Conservation (phyloP, 2,888 invertebrate species). For the Latheticus oryzae region DNA sequence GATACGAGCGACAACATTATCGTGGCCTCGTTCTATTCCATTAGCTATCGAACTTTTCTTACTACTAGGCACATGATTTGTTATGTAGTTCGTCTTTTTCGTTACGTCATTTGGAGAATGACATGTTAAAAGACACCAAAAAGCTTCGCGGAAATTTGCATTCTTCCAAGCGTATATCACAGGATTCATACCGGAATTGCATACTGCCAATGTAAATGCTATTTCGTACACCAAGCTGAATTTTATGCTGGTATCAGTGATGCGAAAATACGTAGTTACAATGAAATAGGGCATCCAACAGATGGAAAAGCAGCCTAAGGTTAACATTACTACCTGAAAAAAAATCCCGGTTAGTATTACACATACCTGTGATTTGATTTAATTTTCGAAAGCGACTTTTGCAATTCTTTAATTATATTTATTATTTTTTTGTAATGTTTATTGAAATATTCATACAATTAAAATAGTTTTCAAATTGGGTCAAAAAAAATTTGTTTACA, state of each 20-base stretch:
- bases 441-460: too few relatives aligned
- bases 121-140: constrained; percentile 75
- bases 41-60: constrained; percentile 68
- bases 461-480: too few relatives aligned
- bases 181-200: constrained; percentile 85
- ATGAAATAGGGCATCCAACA: constrained; percentile 86
- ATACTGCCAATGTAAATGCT: constrained; percentile 74
- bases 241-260: constrained; percentile 46
- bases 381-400: too few relatives aligned
- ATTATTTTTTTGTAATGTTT: too few relatives aligned
- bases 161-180: constrained; percentile 90
- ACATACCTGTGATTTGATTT: too few relatives aligned
- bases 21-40: constrained; percentile 56
- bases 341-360: too few relatives aligned
- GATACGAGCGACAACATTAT: constrained; percentile 39
- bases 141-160: constrained; percentile 79
- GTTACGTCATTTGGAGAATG: constrained; percentile 71
- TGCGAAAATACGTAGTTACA: constrained; percentile 64
- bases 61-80: constrained; percentile 68
- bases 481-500: too few relatives aligned
- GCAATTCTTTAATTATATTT: too few relatives aligned
- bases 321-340: constrained; percentile 79
- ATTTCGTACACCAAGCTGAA: constrained; percentile 58
- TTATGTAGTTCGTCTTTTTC: constrained; percentile 59
- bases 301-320: constrained; percentile 82